These are phyloP conservation scores for Bothrops jararaca DNA, from an alignment of 2,113 vertebrate genomes.

Conservation along the genomic window DNA sequence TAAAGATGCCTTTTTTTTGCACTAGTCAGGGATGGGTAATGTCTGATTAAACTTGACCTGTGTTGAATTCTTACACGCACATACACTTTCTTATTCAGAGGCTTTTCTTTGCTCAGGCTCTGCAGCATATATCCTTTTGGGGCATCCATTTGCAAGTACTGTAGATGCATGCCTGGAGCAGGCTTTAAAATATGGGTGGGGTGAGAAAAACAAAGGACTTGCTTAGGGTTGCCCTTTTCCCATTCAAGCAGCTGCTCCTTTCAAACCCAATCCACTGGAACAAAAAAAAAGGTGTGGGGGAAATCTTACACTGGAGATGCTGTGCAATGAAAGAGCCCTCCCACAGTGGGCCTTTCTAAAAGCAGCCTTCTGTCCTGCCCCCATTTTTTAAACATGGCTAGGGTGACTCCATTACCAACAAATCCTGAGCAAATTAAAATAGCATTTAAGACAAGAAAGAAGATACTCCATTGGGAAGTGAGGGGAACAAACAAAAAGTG, in stretches of 20 bases:
- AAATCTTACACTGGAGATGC: neutral
- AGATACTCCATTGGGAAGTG: neutral
- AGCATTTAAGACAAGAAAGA: neutral
- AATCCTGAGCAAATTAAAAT: neutral
- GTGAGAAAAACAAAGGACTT: neutral
- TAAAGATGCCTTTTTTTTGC: neutral
- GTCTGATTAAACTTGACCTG: neutral
- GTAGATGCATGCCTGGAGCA: neutral
- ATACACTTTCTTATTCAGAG: neutral
- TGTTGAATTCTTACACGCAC: neutral
- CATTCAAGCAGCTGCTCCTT: neutral
- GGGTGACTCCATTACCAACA: neutral
- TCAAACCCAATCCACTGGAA: neutral
- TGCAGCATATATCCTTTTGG: neutral
- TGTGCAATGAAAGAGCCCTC: neutral
- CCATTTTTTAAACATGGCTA: neutral
- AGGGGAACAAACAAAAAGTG: neutral
- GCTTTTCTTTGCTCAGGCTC: neutral
- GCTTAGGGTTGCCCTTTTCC: neutral
- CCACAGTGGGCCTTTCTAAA: neutral
- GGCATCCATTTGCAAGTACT: neutral
- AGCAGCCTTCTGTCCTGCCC: neutral
- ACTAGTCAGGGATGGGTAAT: neutral
- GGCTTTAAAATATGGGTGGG: neutral
- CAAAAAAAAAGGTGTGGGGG: neutral